Conservation (phyloP, 2,113 vertebrate genomes). For the Sialia sialis region DNA sequence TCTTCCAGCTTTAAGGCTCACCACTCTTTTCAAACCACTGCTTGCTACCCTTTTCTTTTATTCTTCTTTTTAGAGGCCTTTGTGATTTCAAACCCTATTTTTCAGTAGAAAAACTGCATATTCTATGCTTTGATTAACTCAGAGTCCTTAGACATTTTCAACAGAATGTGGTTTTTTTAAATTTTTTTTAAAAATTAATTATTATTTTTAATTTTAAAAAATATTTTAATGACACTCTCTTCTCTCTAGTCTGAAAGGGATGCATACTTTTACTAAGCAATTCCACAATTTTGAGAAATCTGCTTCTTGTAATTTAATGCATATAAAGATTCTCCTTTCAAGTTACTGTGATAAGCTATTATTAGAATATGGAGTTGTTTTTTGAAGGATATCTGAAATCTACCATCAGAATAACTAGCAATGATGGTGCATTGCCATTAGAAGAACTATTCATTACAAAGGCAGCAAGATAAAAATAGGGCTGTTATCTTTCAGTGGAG, state of each 20-base stretch:
- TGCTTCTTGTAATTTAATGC: background rate
- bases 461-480: background rate
- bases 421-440: background rate
- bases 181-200: too few species aligned
- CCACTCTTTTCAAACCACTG: background rate
- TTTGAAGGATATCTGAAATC: background rate
- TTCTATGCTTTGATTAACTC: background rate
- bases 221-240: background rate
- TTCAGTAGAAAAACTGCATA: background rate
- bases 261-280: background rate
- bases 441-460: background rate
- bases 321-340: background rate
- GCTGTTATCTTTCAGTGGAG: background rate
- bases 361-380: background rate
- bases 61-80: background rate
- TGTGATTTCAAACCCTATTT: background rate
- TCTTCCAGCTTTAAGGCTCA: background rate
- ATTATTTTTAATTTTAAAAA: too few species aligned
- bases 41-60: background rate
- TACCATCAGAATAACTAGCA: background rate
- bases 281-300: background rate
- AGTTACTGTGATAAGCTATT: background rate
- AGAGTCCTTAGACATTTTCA: background rate
- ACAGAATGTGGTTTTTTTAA: background rate
- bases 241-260: background rate